Base-by-base conservation (phyloP, 1,140 invertebrate genomes). In the Caerostris darwini region DNA sequence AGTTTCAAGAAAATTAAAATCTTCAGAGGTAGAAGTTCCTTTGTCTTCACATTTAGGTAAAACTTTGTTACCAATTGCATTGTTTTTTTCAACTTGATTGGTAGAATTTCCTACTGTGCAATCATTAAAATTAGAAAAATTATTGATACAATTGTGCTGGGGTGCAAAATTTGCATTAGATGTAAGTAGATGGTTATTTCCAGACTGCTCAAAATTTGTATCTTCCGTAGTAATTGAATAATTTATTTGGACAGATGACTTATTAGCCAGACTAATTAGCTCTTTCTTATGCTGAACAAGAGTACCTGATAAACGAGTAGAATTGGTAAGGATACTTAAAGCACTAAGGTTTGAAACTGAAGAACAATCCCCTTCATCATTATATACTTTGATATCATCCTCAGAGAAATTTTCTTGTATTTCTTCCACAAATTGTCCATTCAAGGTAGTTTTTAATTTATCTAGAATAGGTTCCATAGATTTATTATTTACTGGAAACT, bases 341-440 rank as follows among this genome's bases (percentile, higher is more conserved):
- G 53, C 89, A 91, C 89, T 91, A 50, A 91, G 59, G 14, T 71
- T 91, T 34, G 89, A 81, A 19, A 91, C 53, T 57, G 89, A 81
- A 53, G n/a, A 58, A 7, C 69, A 77, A 59, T 91, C 89, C 10
- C 89, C 89, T 82, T 91, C 89, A 53, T 77, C 54, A 91, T 91
- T 7, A 7, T 81, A 91, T 6, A 91, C 54, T 82, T 91, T 91
- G 7, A 91, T 58, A 19, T 91, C 58, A 82, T 91, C 56, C 58
- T 91, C 89, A 17, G 54, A 19, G 1, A 59, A 7, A 67, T 88
- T 59, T n/a, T 54, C 81, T n/a, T 56, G 56, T 3, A 19, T 53
- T 61, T 88, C 59, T 14, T 88, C 86, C 7, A 58, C 17, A 53
- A 88, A 88, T 17, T 50, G 59, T 50, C 14, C 58, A 53, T 17